These are phyloP conservation scores for Buathra laborator DNA, from an alignment of 2,888 invertebrate species.

Conservation along the genomic window DNA sequence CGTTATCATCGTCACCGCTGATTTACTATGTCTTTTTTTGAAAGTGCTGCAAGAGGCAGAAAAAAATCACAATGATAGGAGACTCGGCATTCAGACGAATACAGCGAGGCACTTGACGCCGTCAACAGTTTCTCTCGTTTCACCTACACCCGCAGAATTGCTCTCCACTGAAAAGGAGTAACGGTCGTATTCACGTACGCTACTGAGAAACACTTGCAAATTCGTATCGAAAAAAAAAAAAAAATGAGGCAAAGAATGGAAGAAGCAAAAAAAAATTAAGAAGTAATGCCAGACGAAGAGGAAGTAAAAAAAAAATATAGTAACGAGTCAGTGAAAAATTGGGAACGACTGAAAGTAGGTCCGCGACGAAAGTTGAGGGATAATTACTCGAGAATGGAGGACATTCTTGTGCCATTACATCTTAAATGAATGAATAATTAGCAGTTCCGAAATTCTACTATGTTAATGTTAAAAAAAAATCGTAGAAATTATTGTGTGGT, in stretches of 20 bases:
- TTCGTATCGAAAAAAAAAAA: slow-evolving; percentile 8
- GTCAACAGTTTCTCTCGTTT: slow-evolving; percentile 42
- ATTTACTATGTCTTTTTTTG: no score
- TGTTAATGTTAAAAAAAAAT: background rate
- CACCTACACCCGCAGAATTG: slow-evolving; percentile 50
- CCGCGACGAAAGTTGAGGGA: slow-evolving; percentile 38
- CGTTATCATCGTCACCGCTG: no score
- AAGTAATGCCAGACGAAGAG: no score
- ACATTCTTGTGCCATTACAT: background rate
- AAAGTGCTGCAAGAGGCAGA: no score
- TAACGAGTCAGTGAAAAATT: slow-evolving; percentile 42
- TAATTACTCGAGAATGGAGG: slow-evolving; percentile 8
- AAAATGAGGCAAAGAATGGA: slow-evolving; percentile 14
- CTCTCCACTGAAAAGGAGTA: slow-evolving; percentile 50
- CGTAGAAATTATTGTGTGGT: no score
- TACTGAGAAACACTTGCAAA: slow-evolving; percentile 41
- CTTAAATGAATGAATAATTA: background rate
- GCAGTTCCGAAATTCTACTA: background rate
- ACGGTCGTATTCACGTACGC: slow-evolving; percentile 42
- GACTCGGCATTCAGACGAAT: background rate
- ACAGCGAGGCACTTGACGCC: slow-evolving; percentile 37
- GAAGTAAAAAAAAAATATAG: background rate
- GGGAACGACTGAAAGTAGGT: slow-evolving; percentile 51
- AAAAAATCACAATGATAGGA: background rate
- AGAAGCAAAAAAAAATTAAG: background rate